Base-by-base conservation (phyloP, 2,888 invertebrate species). In the Dasypolia templi region DNA sequence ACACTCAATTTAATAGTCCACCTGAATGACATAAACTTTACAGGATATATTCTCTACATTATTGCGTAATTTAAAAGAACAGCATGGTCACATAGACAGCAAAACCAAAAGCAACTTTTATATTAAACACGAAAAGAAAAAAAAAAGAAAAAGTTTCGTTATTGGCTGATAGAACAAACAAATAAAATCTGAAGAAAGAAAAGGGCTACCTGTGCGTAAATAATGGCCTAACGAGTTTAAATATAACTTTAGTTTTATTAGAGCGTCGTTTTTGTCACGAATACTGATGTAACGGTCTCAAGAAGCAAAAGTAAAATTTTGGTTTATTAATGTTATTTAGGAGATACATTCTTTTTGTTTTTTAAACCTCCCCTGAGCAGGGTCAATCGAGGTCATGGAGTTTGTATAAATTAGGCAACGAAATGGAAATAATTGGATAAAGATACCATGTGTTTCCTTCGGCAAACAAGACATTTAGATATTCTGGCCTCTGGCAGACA, bases 401-500 rank as follows among this genome's bases (percentile, higher is more conserved):
- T 32, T 11, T n/a, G 29, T 22, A 46, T 17, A 22, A 44, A 35
- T 55, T 29, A 65, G 19, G 7, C 56, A 35, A 26, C 1, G 1
- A 19, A 19, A 65, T 56, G 7, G 19, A 35, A 29, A 42, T 59
- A 59, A 67, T 32, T 67, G 42, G 26, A 14, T 22, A 39, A 39
- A 66, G 9, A 22, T 61, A 17, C 22, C 5, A 61, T 61, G 22
- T 61, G 39, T 39, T 32, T 72, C 6, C 2, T n/a, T 22, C 12
- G 29, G 11, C 11, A 72, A 42, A 55, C 35, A 55, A 44, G 19
- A 39, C 17, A 29, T 17, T 49, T 32, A 32, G 12, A 74, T 59
- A 26, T 39, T 44, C 12, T 46, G n/a, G 17, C 26, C 42, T 44
- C 32, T 39, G 22, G 12, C 49, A 78, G 35, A 71, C 9, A 79